These are phyloP conservation scores for Drosophila ercepeae DNA, from an alignment of 1,140 invertebrate genomes.

Conservation along the genomic window DNA sequence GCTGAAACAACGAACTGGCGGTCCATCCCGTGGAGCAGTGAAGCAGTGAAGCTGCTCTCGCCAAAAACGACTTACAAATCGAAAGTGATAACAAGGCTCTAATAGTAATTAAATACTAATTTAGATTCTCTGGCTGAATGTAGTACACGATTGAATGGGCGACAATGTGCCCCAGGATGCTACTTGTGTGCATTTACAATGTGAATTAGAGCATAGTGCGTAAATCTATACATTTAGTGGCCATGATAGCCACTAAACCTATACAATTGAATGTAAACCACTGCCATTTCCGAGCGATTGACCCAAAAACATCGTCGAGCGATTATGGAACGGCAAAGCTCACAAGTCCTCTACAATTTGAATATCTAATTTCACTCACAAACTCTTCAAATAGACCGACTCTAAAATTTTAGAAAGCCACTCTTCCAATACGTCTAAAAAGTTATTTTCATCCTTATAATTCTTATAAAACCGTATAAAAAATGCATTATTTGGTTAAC, in stretches of 20 bases:
- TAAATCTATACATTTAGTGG: conserved; percentile 63
- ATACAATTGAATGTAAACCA: conserved; percentile 69
- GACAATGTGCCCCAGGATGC: conserved; percentile 36
- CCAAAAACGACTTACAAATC: conserved; percentile 73
- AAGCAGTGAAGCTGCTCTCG: conserved; percentile 40
- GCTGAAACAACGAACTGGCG: conserved; percentile 53
- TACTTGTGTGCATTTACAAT: conserved; percentile 75
- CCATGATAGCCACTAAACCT: conserved; percentile 44
- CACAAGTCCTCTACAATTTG: conserved; percentile 21
- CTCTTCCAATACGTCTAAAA: background rate
- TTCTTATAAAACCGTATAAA: too few relatives aligned
- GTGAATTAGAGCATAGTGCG: conserved; percentile 69
- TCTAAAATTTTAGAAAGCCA: conserved; percentile 2
- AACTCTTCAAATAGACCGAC: conserved; percentile 9
- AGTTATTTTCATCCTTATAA: too few relatives aligned
- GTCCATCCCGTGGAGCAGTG: background rate
- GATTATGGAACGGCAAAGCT: conserved; percentile 10
- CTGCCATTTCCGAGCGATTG: conserved; percentile 71
- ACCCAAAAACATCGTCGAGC: conserved; percentile 10
- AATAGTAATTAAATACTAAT: conserved; percentile 73
- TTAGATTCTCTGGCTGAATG: conserved; percentile 58
- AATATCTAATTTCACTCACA: conserved; percentile 3
- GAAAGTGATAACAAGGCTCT: conserved; percentile 79
- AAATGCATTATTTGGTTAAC: too few relatives aligned
- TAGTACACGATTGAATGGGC: conserved; percentile 46